phyloP scores from a whole-genome alignment of 1,140 invertebrate genomes.

The Neodiprion lecontei region DNA sequence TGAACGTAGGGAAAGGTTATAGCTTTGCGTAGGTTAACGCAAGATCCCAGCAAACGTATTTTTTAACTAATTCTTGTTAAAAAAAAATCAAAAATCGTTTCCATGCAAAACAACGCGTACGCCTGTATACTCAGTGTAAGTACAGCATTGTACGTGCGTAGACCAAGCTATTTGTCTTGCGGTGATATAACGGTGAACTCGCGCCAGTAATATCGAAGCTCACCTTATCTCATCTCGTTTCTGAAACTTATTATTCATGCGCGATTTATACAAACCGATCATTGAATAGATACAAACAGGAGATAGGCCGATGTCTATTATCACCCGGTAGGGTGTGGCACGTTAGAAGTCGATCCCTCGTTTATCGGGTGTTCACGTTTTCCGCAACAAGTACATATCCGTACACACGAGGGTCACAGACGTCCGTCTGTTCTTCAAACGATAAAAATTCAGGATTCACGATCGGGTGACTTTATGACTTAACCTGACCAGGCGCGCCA shows the following conservation, averaged over 20 bases:
- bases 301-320: conserved; percentile 26
- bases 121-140: neutral
- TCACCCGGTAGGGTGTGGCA: conserved; percentile 8
- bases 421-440: neutral
- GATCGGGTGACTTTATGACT: too few species aligned
- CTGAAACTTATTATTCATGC: conserved; percentile 28
- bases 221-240: neutral
- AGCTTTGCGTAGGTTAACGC: neutral
- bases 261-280: conserved; percentile 29
- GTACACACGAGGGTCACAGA: neutral
- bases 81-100: neutral
- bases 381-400: neutral
- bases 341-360: neutral
- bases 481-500: too few species aligned
- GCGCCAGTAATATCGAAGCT: conserved; percentile 11
- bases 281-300: conserved; percentile 30
- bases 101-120: neutral
- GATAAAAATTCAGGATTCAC: too few species aligned
- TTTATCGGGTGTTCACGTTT: neutral
- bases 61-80: neutral
- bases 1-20: neutral
- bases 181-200: neutral
- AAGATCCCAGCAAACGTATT: neutral
- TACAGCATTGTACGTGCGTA: neutral
- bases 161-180: neutral